Conservation (phyloP, 2,888 invertebrate species). For the Zhuqinia jingwanae region DNA sequence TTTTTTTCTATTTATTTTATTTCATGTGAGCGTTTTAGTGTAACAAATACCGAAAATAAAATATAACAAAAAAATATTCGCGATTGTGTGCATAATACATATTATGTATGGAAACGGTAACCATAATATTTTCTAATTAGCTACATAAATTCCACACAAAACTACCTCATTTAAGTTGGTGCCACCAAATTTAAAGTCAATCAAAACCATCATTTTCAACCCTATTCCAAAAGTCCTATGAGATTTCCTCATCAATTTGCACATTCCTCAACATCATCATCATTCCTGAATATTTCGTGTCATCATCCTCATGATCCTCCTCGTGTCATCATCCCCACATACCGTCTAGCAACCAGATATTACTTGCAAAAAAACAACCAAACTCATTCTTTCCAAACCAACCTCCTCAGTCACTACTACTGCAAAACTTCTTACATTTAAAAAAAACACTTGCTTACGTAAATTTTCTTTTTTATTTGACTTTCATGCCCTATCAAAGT, state of each 20-base stretch:
- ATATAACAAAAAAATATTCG: too few relatives aligned
- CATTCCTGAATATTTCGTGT: neutral
- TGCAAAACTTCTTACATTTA: neutral
- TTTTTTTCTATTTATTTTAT: too few relatives aligned
- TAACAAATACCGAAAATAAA: too few relatives aligned
- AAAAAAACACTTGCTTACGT: neutral
- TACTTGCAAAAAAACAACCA: neutral
- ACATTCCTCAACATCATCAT: constrained; percentile 5
- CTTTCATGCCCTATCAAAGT: neutral
- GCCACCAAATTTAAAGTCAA: too few relatives aligned
- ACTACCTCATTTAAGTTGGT: too few relatives aligned
- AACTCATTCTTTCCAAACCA: too few relatives aligned
- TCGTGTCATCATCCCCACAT: neutral
- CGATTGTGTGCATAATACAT: too few relatives aligned
- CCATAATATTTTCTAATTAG: too few relatives aligned
- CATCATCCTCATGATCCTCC: neutral
- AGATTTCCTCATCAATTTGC: constrained; percentile 20
- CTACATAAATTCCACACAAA: too few relatives aligned
- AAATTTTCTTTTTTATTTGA: too few relatives aligned
- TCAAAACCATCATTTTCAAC: neutral
- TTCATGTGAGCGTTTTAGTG: too few relatives aligned
- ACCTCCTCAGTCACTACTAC: neutral
- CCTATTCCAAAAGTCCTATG: neutral
- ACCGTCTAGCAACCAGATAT: neutral
- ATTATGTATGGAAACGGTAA: too few relatives aligned